Percentiles rank a stretch among this genome's conserved stretches.
These are phyloP conservation scores for Hystrix cristata DNA, from an alignment of 2,113 vertebrate genomes.

Conservation along the genomic window DNA sequence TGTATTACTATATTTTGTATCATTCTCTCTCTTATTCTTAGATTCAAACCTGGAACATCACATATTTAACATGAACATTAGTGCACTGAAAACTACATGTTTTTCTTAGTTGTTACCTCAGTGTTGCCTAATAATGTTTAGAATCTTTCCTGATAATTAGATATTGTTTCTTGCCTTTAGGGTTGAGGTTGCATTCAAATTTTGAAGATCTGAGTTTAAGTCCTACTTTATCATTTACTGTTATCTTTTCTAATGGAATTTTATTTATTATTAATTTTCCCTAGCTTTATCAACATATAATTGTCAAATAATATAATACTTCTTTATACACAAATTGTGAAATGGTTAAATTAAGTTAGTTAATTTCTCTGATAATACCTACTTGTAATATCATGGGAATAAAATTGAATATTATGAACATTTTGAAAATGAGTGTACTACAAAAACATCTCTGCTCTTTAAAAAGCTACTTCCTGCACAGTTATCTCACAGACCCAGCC, in stretches of 20 bases:
- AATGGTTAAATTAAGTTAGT: not conserved
- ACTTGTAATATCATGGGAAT: not conserved
- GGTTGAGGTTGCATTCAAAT: not conserved
- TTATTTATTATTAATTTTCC: not conserved
- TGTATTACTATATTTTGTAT: not conserved
- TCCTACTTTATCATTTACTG: not conserved
- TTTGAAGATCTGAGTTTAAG: not conserved
- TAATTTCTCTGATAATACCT: not conserved
- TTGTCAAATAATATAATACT: not conserved
- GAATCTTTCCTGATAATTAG: not conserved
- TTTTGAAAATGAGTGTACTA: not conserved
- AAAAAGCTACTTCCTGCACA: not conserved
- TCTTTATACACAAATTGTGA: not conserved
- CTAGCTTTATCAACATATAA: not conserved
- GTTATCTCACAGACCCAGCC: not conserved
- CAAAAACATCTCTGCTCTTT: not conserved
- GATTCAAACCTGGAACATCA: not conserved
- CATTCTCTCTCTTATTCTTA: not conserved
- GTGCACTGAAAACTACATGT: not conserved
- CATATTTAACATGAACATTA: not conserved
- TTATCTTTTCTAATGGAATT: not conserved
- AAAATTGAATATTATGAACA: not conserved
- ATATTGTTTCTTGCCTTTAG: not conserved
- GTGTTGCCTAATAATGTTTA: not conserved
- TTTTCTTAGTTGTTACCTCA: not conserved